Base-by-base conservation (phyloP, 1,140 invertebrate species). In the Neoseiulus cucumeris region DNA sequence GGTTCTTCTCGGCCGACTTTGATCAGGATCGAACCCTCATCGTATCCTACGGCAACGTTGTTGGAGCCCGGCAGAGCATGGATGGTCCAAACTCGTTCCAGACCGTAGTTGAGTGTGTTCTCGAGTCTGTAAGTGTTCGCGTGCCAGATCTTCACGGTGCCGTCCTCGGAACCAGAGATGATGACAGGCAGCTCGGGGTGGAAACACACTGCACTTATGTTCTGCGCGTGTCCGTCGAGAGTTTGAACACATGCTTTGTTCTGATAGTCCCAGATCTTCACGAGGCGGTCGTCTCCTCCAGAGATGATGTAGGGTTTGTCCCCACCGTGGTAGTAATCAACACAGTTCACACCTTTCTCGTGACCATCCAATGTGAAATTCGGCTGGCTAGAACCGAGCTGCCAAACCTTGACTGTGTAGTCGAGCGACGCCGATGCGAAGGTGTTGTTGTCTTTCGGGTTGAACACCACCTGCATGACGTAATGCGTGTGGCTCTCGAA, bases 381-480 rank as follows among this genome's bases (percentile, higher is more conserved):
- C 0, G 95, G 89, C 1, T 86, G 86, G n/a, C 85, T 84, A 0
- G 93, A 96, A 2, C 95, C 96, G 18, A 98, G 79, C 72, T 97
- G 92, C 93, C 93, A 97, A 12, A 96, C 87, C 82, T 98, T 99
- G 6, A 99, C 85, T 1, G 92, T 97, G 68, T 91, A 84, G 77
- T 99, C 96, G 1, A 99, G 79, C 22, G 94, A 98, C 28, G 94
- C 96, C 73, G 90, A 95, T 5, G 94, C 96, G 79, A 99, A 98
- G n/a, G 94, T 98, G 74, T 99, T 99, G 75, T 98, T 98, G 74
- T 99, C 96, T 76, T 99, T 99, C 0, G 96, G 96, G 79, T 99
- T 99, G 69, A 99, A 90, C 0, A 95, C 93, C 72, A 98, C 89
- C 76, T 99, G 93, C 96, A 99, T 99, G 0, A 99, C 93, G 74